These are phyloP conservation scores for Matsumurasca onukii DNA, from an alignment of 1,140 invertebrate species.

Conservation along the genomic window DNA sequence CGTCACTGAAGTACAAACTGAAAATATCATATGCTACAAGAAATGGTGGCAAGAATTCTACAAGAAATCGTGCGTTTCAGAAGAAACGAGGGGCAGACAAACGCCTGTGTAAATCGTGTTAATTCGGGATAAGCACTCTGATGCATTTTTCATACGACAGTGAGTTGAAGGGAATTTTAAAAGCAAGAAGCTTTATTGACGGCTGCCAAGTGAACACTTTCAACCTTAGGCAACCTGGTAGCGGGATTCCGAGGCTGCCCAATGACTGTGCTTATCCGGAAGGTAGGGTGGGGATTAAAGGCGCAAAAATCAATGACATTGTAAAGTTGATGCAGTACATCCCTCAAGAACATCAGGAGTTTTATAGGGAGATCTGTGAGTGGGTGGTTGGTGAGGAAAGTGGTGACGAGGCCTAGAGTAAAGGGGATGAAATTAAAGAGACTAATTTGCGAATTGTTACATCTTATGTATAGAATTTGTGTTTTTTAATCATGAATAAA, in stretches of 20 bases:
- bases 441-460: not conserved
- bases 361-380: constrained; percentile 6
- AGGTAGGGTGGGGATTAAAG: constrained; percentile 15
- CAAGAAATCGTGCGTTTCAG: not conserved
- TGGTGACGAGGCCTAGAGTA: constrained; percentile 1
- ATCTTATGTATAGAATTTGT: not conserved
- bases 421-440: not conserved
- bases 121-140: not conserved
- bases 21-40: not conserved
- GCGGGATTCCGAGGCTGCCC: not conserved
- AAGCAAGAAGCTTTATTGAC: not conserved
- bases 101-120: not conserved
- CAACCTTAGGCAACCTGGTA: not conserved
- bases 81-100: not conserved
- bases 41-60: not conserved
- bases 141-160: not conserved
- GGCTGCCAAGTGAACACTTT: not conserved
- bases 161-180: not conserved
- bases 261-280: constrained; percentile 2
- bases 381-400: not conserved
- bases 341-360: not conserved
- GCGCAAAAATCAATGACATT: not conserved
- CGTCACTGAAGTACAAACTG: not conserved
- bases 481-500: not conserved
- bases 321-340: not conserved